Conservation (phyloP, 2,888 invertebrate genomes). For the Protonemura montana region DNA sequence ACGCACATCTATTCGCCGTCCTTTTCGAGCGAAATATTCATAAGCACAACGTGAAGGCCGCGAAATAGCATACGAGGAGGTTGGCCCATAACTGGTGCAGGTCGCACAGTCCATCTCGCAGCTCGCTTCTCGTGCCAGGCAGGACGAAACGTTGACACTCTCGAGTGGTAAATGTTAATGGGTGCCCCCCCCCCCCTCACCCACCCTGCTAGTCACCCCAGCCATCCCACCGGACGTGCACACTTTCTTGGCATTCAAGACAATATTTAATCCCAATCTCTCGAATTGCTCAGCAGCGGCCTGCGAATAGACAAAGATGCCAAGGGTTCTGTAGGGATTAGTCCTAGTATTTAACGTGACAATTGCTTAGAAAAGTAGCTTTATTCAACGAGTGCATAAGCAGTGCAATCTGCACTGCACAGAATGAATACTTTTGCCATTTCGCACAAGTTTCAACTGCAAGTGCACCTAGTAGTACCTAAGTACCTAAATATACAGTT, state of each 20-base stretch:
- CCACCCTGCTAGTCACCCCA: not conserved
- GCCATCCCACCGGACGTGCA: not conserved
- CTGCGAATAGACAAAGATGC: not conserved
- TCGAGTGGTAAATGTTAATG: not conserved
- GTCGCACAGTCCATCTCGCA: not conserved
- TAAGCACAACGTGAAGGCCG: not conserved
- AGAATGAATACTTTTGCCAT: too few relatives aligned
- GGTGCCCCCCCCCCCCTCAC: not conserved
- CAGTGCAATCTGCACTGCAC: too few relatives aligned
- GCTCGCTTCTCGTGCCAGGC: too few relatives aligned
- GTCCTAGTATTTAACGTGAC: not conserved
- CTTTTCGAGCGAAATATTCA: constrained; percentile 3
- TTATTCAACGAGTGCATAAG: too few relatives aligned
- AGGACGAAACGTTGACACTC: not conserved
- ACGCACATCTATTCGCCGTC: not conserved
- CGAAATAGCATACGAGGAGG: not conserved
- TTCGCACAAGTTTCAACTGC: too few relatives aligned
- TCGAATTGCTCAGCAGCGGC: not conserved
- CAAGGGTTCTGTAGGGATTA: not conserved
- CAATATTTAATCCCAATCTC: not conserved
- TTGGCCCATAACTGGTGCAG: not conserved
- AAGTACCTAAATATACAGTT: too few relatives aligned
- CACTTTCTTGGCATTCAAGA: constrained; percentile 14
- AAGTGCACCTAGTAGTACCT: too few relatives aligned
- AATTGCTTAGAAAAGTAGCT: not conserved